These are phyloP conservation scores for Brachyhypopomus occidentalis DNA, from an alignment of 2,113 vertebrate species.

Conservation along the genomic window DNA sequence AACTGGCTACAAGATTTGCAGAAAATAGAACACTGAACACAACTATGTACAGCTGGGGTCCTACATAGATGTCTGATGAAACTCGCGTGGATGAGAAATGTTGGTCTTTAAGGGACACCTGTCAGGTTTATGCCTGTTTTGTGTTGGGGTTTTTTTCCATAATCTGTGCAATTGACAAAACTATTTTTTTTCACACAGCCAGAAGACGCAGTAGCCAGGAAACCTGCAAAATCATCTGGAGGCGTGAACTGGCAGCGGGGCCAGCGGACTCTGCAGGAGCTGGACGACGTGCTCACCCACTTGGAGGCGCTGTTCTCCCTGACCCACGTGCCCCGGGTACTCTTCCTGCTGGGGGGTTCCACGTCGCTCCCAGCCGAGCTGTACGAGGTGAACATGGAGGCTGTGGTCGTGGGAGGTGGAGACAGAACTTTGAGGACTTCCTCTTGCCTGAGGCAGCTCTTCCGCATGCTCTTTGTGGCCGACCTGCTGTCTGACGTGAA, in stretches of 20 bases:
- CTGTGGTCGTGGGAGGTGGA: constrained; percentile 67
- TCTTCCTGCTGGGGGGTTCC: constrained; percentile 89
- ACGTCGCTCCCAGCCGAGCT: constrained; percentile 85
- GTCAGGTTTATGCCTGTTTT: no score
- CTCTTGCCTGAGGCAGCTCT: constrained; percentile 85
- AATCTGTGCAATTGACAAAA: neutral
- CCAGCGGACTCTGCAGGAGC: constrained; percentile 80
- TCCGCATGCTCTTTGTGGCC: constrained; percentile 87
- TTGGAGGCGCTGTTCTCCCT: constrained; percentile 86
- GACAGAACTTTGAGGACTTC: constrained; percentile 78
- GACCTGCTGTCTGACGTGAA: constrained; percentile 88
- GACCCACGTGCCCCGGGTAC: constrained; percentile 85
- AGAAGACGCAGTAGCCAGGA: constrained; percentile 68
- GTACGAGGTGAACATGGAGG: constrained; percentile 92
- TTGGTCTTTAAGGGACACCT: no score
- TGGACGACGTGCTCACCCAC: constrained; percentile 84
- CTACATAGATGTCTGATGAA: no score
- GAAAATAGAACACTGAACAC: no score
- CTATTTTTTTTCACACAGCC: constrained; percentile 63
- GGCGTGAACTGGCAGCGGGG: constrained; percentile 74
- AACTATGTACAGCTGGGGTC: no score
- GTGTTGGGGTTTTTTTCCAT: neutral
- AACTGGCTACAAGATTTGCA: no score
- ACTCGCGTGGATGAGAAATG: no score
- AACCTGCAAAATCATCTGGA: constrained; percentile 58